Evolutionary conservation across 1,140 invertebrate genomes (phyloP), one percentile per base, ranked within the genome.

Genomic region (Euborellia annulipes): DNA sequence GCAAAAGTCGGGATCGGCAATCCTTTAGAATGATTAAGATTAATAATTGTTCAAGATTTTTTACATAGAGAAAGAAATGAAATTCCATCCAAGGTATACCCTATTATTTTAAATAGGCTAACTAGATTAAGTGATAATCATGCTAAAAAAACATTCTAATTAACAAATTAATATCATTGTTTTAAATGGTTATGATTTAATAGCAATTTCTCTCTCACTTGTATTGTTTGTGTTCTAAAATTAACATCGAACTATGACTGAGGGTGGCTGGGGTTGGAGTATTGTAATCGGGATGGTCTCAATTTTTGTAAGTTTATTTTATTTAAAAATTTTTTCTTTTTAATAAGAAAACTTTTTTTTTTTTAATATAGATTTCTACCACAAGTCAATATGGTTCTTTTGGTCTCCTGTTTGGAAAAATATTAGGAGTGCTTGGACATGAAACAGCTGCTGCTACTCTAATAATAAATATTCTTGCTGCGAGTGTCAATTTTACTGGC

Each of bases 401-500:
- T 30, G 48, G 38, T 2, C 30, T 46, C 6, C 42, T 50, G 17
- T 50, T 50, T 36, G 14, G 32, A 2, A 44, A 39, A 2, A 41
- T 41, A 3, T 22, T 50, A 18, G 40, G 32, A 2, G 16, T 37
- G 4, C 44, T 50, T 1, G 48, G 44, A 0, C 19, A 46, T n/a
- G 22, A 37, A 18, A 50, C 48, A 4, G 42, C 48, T 16, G 48
- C 43, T 1, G 48, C 43, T 1, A 46, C 48, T 0, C 13, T 50
- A 19, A 50, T 50, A 27, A 50, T 41, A 32, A 50, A 46, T 13
- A 36, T 40, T 9, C 34, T 50, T 7, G 38, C 48, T 8, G 43
- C 48, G 1, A 38, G 43, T n/a, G 32, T 46, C n/a, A 50, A 42
- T 20, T 50, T 50, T 27, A 42, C 48, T 36, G 48, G 48, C 46